Evolutionary conservation across 2,797 vertebrate genomes (phyloP), one percentile per base, ranked within the genome.

Genomic region (Lindbergichthys nudifrons): DNA sequence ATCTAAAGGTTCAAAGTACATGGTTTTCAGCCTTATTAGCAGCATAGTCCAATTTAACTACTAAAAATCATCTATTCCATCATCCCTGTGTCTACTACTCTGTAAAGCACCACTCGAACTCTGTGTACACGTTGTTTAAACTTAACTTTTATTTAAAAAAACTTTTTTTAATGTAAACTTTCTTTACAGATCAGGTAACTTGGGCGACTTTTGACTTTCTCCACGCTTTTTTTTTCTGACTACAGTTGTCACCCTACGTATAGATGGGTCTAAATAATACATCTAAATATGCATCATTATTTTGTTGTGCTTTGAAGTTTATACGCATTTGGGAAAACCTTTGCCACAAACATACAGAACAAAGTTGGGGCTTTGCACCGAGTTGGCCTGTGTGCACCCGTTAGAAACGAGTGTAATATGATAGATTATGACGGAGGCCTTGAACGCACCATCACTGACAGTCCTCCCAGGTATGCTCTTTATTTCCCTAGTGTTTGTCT

Each of bases 251-350:
- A 32, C 50, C 52, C 42, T 62, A 42, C 60, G 36, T 87, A 83
- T 84, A 26, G 80, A 88, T 76, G 66, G 57, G 43, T 81, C 77
- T 88, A 75, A 89, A 91, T 92, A 85, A 90, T 88, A 62, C 18
- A 88, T 88, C 70, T 41, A 45, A 75, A 77, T 65, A 85, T 85
- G 83, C 65, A 87, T 83, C 65, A 68, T 83, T 90, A 76, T 79
- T 73, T 64, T 65, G 70, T 62, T 57, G 12, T 2, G 61, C 88
- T 92, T 93, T 92, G 92, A 91, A 91, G 90, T 88, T 76, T 67
- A 60, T 63, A 39, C 65, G 43, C 73, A 60, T 74, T 80, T 85
- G 77, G 21, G 30, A 80, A 65, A 82, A 70, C 65, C 66, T 80
- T 71, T 39, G 79, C 84, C 50, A 42, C 75, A 81, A 78, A 84